Evolutionary conservation across 1,140 invertebrate genomes (phyloP).

Genomic region (Rhagoletis zephyria): DNA sequence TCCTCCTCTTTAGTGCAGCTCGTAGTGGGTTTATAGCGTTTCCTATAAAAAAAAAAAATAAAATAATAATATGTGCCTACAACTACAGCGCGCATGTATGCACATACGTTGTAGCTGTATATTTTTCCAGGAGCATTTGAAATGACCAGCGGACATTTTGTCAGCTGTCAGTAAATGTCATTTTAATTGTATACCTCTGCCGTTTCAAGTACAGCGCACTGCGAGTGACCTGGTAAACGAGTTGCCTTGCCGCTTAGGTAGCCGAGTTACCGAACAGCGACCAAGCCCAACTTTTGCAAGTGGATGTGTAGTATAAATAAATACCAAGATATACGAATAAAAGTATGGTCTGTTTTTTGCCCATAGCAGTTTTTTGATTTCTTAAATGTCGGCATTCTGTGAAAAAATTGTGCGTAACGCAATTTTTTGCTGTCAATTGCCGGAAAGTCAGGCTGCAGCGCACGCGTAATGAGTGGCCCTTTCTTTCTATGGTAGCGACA

Average conservation of each 20-base stretch:
- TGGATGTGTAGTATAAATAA: background rate
- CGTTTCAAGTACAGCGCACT: background rate
- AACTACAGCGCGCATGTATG: background rate
- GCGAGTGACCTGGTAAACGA: no score
- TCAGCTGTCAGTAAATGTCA: constrained; percentile 57
- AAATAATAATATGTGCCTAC: no score
- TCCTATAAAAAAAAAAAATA: background rate
- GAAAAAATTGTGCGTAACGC: background rate
- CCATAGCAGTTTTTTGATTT: background rate
- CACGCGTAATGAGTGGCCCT: background rate
- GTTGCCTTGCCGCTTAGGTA: no score
- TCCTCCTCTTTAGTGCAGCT: background rate
- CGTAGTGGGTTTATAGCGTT: no score
- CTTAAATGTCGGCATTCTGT: background rate
- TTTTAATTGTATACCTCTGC: constrained; percentile 55
- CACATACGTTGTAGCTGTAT: background rate
- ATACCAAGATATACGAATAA: no score
- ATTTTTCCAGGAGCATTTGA: background rate
- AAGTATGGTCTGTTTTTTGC: background rate
- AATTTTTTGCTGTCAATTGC: constrained; percentile 3
- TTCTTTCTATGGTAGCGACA: background rate
- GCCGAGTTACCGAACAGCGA: no score
- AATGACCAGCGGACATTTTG: constrained; percentile 44
- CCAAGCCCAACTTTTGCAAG: background rate
- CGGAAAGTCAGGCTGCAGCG: background rate